Conservation (phyloP, 2,113 vertebrate species). For the Spizaetus ornatus region DNA sequence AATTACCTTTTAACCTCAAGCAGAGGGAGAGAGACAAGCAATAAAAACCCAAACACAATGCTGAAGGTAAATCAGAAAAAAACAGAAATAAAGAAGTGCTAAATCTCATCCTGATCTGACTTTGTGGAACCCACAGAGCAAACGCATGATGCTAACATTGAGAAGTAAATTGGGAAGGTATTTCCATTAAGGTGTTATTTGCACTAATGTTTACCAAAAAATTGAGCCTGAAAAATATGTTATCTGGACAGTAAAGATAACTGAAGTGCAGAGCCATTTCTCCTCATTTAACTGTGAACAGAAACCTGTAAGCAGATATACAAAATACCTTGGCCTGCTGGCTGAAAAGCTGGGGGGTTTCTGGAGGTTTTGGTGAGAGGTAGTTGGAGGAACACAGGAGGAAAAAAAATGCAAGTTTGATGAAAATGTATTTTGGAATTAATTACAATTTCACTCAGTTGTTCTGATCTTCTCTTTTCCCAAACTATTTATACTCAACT, state of each 20-base stretch:
- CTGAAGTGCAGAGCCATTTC: neutral
- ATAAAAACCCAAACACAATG: neutral
- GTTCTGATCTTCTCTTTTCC: neutral
- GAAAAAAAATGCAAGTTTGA: neutral
- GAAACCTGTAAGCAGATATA: accelerated
- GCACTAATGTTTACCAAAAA: neutral
- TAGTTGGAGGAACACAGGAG: neutral
- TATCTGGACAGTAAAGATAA: neutral
- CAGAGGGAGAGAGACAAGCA: neutral
- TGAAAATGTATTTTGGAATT: neutral
- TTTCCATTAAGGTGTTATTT: accelerated
- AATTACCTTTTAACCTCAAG: neutral
- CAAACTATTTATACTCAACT: conserved; percentile 2
- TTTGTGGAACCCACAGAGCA: accelerated
- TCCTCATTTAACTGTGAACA: neutral
- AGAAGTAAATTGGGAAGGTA: neutral
- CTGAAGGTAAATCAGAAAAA: neutral
- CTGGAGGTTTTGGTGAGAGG: neutral
- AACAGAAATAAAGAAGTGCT: neutral
- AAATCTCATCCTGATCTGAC: neutral
- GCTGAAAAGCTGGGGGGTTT: neutral
- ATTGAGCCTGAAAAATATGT: accelerated
- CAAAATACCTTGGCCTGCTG: too few relatives aligned
- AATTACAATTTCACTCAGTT: neutral
- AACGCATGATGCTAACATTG: accelerated